Conservation (phyloP, 1,140 invertebrate genomes). For the Drosophila orena region DNA sequence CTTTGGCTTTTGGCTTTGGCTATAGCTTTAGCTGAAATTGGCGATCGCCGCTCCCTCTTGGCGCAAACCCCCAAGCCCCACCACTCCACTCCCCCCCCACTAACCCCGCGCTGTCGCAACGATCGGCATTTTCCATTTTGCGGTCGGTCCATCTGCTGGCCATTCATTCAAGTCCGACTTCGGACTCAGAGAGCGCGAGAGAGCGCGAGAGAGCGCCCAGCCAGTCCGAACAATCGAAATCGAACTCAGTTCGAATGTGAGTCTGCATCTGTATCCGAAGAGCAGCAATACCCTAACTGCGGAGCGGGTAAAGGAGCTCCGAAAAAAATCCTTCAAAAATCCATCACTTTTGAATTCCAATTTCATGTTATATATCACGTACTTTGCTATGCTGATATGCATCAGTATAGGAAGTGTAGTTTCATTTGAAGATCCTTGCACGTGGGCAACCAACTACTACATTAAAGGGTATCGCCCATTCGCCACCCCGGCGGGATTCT, state of each 20-base stretch:
- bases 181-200: slow-evolving; percentile 1
- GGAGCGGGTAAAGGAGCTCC: too few relatives aligned
- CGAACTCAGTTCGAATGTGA: slow-evolving; percentile 10
- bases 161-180: slow-evolving; percentile 61
- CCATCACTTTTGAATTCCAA: too few relatives aligned
- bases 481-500: background rate
- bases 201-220: slow-evolving; percentile 4
- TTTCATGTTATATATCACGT: too few relatives aligned
- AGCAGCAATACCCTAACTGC: background rate
- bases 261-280: background rate
- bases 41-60: slow-evolving; percentile 48
- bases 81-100: background rate
- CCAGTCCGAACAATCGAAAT: slow-evolving; percentile 24
- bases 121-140: slow-evolving; percentile 56
- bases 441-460: too few relatives aligned
- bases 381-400: too few relatives aligned
- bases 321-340: too few relatives aligned
- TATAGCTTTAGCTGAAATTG: slow-evolving; percentile 56
- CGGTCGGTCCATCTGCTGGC: slow-evolving; percentile 70
- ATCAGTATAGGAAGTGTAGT: too few relatives aligned
- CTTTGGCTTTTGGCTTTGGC: slow-evolving; percentile 36
- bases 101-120: background rate
- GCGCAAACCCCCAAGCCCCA: background rate
- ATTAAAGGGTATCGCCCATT: slow-evolving; percentile 14
- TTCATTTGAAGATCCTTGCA: too few relatives aligned